Base-by-base conservation (phyloP, 2,888 invertebrate genomes). In the Dioctria rufipes region DNA sequence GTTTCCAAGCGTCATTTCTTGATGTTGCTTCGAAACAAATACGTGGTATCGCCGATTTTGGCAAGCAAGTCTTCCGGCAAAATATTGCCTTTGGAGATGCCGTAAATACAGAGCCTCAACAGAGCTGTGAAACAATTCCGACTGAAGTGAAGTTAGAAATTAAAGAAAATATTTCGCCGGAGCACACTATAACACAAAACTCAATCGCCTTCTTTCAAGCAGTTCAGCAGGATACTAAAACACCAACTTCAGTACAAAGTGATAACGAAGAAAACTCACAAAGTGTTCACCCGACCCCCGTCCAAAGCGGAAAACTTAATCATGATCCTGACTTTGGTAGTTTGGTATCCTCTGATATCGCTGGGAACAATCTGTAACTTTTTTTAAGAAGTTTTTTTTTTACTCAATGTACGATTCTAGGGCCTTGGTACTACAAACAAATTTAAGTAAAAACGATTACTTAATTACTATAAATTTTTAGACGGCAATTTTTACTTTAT, bases 101-200 rank as follows among this genome's bases (percentile, higher is more conserved):
- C n/a, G 61, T 40, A 11, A 42, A 79, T 78, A 80, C 4, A 43
- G 80, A 69, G 78, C 83, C 83, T 4, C 86, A 86, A 80, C 85
- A 84, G 79, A 85, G 85, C 83, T 85, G 85, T 2, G 90, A 91
- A 63, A 91, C 91, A 84, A 87, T 92, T 80, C 91, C 92, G 0
- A 90, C 89, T 73, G 91, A 92, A 85, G 88, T 92, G 4, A 92
- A 92, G 73, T 86, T 90, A 84, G 91, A 91, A 4, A 92, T 92
- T 11, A 92, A 92, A 86, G 92, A 92, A 84, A 92, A 92, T 84
- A 92, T 92, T 2, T 92, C 92, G 80, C 92, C 92, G 0, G 92
- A 92, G 83, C 92, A 92, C 79, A 92, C 92, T 1, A 88, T 89
- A 43, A 88, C 80, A 71, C 61, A 58, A 54, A 80, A 80, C 61